phyloP scores from a whole-genome alignment of 2,113 vertebrate genomes.

The Actinemys pallida region DNA sequence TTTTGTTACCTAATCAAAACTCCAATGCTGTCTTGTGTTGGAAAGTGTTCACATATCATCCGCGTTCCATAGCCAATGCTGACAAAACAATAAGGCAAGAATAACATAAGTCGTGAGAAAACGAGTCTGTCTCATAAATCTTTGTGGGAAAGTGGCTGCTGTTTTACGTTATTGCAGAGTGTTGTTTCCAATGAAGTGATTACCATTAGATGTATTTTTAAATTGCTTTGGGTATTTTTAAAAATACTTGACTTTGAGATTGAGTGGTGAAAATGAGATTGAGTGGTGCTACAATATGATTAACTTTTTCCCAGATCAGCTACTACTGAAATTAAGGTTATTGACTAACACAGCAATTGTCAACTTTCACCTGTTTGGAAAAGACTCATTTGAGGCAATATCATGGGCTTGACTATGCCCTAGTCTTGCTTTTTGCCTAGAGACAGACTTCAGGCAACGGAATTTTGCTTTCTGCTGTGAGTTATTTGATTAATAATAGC shows the following conservation, averaged over 20 bases:
- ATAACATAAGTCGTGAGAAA: constrained; percentile 56
- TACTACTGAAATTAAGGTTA: constrained; percentile 72
- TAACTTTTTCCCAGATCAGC: constrained; percentile 65
- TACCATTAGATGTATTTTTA: constrained; percentile 65
- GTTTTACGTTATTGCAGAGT: constrained; percentile 71
- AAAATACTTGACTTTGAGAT: constrained; percentile 68
- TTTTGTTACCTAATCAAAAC: constrained; percentile 71
- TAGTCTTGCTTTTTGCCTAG: not conserved
- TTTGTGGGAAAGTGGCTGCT: constrained; percentile 65
- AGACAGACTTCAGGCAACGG: not conserved
- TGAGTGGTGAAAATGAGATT: constrained; percentile 58
- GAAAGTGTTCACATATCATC: constrained; percentile 71
- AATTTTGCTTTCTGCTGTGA: not conserved
- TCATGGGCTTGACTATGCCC: not conserved
- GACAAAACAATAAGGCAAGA: constrained; percentile 67
- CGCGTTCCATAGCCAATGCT: constrained; percentile 75
- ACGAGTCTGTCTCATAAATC: constrained; percentile 69
- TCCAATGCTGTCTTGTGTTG: constrained; percentile 63
- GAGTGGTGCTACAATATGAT: constrained; percentile 51
- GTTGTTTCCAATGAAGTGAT: constrained; percentile 67
- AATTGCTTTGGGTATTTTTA: constrained; percentile 73
- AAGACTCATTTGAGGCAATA: constrained; percentile 17
- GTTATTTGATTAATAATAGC: not conserved
- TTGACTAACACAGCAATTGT: constrained; percentile 38
- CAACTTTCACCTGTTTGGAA: constrained; percentile 46